A percentile compares a stretch with the other conserved stretches of the same genome.
Evolutionary conservation across 2,888 invertebrate species (phyloP).

Genomic region (Taenaris catops): DNA sequence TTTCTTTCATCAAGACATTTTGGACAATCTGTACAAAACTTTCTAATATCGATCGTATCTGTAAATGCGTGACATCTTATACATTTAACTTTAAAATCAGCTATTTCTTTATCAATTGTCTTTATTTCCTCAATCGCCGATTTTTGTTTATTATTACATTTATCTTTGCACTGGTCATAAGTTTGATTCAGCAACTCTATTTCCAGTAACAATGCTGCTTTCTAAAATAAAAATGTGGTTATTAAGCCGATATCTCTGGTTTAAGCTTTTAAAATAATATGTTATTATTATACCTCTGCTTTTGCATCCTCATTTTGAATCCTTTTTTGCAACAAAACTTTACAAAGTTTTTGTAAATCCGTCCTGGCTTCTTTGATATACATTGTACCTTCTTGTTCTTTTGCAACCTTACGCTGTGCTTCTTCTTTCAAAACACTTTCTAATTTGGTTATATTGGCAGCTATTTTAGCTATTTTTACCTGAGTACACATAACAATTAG

Average conservation of each 20-base stretch:
- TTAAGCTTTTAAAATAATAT: neutral
- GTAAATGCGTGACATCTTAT: constrained; percentile 45
- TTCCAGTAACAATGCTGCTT: constrained; percentile 45
- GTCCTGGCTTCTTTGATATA: constrained; percentile 53
- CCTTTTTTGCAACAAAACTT: constrained; percentile 49
- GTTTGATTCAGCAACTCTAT: constrained; percentile 43
- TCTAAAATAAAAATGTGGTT: constrained; percentile 38
- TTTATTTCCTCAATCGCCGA: constrained; percentile 40
- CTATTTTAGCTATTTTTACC: constrained; percentile 37
- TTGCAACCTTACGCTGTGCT: constrained; percentile 34
- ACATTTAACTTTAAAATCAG: constrained; percentile 37
- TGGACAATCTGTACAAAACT: constrained; percentile 57
- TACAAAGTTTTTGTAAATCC: constrained; percentile 54
- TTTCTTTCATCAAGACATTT: constrained; percentile 44
- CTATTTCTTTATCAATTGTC: constrained; percentile 40
- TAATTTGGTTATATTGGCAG: constrained; percentile 31
- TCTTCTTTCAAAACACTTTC: constrained; percentile 36
- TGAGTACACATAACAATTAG: too few relatives aligned
- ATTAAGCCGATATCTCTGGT: neutral
- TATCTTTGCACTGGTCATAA: constrained; percentile 44
- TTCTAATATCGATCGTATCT: constrained; percentile 48
- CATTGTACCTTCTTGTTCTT: constrained; percentile 46
- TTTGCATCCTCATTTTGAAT: constrained; percentile 55
- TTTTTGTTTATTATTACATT: constrained; percentile 45
- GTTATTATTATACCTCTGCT: constrained; percentile 41